Evolutionary conservation across 2,888 invertebrate species (phyloP).

Genomic region (Caenorhabditis parvicauda): DNA sequence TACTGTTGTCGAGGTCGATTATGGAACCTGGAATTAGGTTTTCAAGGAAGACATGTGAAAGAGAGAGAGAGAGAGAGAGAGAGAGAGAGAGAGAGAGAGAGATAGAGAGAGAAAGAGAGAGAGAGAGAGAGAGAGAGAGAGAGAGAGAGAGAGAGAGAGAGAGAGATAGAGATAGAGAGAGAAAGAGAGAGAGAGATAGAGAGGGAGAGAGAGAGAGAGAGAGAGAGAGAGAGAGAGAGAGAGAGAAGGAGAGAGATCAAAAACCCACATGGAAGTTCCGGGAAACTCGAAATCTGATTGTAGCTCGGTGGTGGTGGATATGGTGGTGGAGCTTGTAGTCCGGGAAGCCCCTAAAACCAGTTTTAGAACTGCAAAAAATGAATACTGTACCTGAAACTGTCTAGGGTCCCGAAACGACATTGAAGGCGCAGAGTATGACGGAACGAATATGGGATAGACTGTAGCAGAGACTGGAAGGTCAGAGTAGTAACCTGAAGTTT

Average conservation of each 20-base stretch:
- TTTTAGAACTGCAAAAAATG: no score
- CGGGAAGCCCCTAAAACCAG: slow-evolving; percentile 31
- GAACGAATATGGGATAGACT: slow-evolving; percentile 36
- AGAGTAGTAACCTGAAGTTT: slow-evolving; percentile 34
- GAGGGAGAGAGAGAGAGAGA: slow-evolving; percentile 2
- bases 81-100: slow-evolving; percentile 1
- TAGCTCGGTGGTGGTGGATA: slow-evolving; percentile 42
- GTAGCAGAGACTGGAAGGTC: slow-evolving; percentile 30
- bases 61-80: slow-evolving; percentile 1
- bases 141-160: background rate
- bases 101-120: background rate
- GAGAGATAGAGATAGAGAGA: slow-evolving; percentile 1
- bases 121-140: slow-evolving; percentile 4
- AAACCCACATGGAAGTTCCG: slow-evolving; percentile 26
- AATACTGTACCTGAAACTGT: slow-evolving; percentile 20
- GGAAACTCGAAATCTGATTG: slow-evolving; percentile 29
- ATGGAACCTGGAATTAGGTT: no score
- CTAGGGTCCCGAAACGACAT: slow-evolving; percentile 35
- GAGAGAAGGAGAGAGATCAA: background rate
- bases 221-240: background rate
- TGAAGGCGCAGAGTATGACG: slow-evolving; percentile 29
- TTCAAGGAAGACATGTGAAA: slow-evolving; percentile 10
- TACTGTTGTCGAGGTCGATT: no score
- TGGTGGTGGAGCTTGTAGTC: slow-evolving; percentile 36
- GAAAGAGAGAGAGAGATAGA: background rate